Evolutionary conservation across 2,113 vertebrate species (phyloP).

Genomic region (Bubalus kerabau): DNA sequence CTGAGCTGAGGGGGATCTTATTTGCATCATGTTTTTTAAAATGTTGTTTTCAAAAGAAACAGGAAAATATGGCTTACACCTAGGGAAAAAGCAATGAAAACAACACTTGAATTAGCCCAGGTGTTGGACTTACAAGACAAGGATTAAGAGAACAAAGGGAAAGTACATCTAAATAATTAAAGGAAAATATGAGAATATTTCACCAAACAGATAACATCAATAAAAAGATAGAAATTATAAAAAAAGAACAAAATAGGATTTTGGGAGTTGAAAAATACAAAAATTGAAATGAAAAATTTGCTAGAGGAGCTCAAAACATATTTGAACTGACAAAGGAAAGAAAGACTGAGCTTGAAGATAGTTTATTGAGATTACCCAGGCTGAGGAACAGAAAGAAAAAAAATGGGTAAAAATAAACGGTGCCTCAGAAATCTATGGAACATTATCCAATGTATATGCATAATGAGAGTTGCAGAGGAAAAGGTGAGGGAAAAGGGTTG

Average conservation of each 20-base stretch:
- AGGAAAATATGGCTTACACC: background rate
- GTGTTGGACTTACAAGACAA: background rate
- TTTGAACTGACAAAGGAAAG: background rate
- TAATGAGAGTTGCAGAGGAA: background rate
- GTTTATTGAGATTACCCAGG: background rate
- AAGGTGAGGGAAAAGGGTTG: background rate
- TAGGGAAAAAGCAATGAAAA: background rate
- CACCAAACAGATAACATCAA: background rate
- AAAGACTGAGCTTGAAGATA: background rate
- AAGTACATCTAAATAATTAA: background rate
- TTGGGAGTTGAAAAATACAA: background rate
- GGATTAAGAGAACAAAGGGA: background rate
- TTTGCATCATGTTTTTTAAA: background rate
- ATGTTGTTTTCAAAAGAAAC: background rate
- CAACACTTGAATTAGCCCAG: background rate
- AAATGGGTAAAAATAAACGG: background rate
- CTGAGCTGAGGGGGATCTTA: background rate
- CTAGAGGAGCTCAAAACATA: background rate
- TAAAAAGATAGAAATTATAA: background rate
- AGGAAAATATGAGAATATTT: background rate
- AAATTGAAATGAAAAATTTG: background rate
- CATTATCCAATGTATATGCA: rapidly evolving
- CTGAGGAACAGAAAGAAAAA: background rate
- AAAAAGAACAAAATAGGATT: background rate
- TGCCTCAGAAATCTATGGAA: background rate